Percentiles rank a stretch among this genome's conserved stretches.
phyloP scores from a whole-genome alignment of 2,797 vertebrate species.

The Arnoldichthys spilopterus region DNA sequence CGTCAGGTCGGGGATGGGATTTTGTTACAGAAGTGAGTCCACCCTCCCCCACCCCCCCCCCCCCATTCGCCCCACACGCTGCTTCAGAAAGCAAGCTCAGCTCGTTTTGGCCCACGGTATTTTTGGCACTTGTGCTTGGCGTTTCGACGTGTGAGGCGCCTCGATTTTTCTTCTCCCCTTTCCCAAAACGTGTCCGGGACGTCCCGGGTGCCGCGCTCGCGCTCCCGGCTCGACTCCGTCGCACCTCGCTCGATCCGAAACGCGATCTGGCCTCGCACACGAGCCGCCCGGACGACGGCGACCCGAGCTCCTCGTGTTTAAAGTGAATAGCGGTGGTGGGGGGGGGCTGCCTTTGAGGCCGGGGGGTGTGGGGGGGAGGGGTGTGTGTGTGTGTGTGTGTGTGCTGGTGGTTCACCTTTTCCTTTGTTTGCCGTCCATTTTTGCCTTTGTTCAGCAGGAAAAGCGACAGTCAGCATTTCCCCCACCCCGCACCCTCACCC shows the following conservation, averaged over 20 bases:
- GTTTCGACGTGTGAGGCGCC: conserved; percentile 60
- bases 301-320: conserved; percentile 17
- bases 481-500: no score
- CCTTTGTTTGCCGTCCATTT: conserved; percentile 59
- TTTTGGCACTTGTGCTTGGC: conserved; percentile 60
- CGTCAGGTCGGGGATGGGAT: conserved; percentile 74
- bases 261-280: conserved; percentile 22
- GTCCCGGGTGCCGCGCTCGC: background rate
- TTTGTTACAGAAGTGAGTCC: conserved; percentile 73
- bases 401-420: conserved; percentile 59
- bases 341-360: conserved; percentile 32
- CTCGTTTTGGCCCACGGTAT: conserved; percentile 60
- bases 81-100: conserved; percentile 63
- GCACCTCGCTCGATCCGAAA: conserved; percentile 32
- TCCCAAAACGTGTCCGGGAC: background rate
- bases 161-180: conserved; percentile 48
- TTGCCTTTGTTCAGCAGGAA: conserved; percentile 71
- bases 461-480: conserved; percentile 72
- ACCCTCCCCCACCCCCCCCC: conserved; percentile 37
- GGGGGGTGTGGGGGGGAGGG: no score
- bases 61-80: conserved; percentile 42
- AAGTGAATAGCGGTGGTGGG: conserved; percentile 40
- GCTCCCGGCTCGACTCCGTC: no score
- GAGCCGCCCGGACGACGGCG: background rate
- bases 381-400: no score